Percentiles rank a stretch among this genome's conserved stretches.
phyloP scores from a whole-genome alignment of 2,888 invertebrate genomes.

The Prosopocoilus inquinatus region DNA sequence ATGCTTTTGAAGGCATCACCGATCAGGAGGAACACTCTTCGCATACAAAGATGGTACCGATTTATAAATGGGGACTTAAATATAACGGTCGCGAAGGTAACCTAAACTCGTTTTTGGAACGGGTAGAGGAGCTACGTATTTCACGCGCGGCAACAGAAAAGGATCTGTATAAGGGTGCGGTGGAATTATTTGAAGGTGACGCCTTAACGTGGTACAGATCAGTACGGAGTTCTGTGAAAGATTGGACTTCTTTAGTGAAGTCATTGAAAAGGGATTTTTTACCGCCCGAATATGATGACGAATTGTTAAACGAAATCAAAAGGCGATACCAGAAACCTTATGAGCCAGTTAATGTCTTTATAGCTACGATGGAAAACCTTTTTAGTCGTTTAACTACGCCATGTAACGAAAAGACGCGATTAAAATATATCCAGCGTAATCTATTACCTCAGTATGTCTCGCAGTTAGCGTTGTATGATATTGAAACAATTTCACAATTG shows the following conservation, averaged over 20 bases:
- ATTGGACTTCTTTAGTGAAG: conserved; percentile 18
- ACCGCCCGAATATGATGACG: conserved; percentile 24
- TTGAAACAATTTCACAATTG: conserved; percentile 11
- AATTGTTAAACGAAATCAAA: conserved; percentile 22
- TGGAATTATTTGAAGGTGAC: conserved; percentile 26
- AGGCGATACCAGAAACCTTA: conserved; percentile 21
- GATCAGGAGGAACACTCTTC: too few species aligned
- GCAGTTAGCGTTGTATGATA: conserved; percentile 6
- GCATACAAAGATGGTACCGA: neutral
- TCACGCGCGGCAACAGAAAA: conserved; percentile 19
- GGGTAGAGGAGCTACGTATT: conserved; percentile 26
- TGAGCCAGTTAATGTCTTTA: conserved; percentile 21
- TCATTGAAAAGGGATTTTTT: conserved; percentile 18
- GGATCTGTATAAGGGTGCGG: conserved; percentile 22
- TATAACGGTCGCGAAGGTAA: conserved; percentile 17
- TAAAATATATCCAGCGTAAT: conserved; percentile 21
- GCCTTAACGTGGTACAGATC: conserved; percentile 30
- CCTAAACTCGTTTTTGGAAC: conserved; percentile 22
- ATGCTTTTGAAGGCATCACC: too few species aligned
- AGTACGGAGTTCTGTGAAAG: conserved; percentile 2
- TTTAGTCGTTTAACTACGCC: conserved; percentile 13
- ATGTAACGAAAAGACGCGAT: conserved; percentile 14
- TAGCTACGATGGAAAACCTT: conserved; percentile 23
- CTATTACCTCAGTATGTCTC: conserved; percentile 12
- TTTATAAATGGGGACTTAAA: conserved; percentile 22